A percentile compares a stretch with the other conserved stretches of the same genome.
Evolutionary conservation across 2,113 vertebrate genomes (phyloP).

Genomic region (Hepsetus odoe): DNA sequence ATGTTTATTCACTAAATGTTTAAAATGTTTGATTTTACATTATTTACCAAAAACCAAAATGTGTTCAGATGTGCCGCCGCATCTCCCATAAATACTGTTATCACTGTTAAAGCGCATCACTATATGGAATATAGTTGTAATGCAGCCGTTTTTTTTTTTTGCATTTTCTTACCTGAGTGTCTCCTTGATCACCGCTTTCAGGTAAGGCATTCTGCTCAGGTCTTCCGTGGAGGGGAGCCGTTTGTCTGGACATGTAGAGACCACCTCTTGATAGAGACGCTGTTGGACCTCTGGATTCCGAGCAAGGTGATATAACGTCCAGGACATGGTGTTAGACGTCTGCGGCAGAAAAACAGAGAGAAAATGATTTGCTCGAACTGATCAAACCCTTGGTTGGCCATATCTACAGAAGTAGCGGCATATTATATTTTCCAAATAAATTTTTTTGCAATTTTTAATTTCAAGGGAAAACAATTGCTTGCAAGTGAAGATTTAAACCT

Average conservation of each 20-base stretch:
- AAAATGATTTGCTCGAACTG: not conserved
- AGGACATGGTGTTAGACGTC: constrained; percentile 81
- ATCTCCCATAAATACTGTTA: too few relatives aligned
- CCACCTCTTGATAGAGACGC: constrained; percentile 67
- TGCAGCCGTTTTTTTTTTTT: too few relatives aligned
- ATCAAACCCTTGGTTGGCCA: not conserved
- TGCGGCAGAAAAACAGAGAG: constrained; percentile 45
- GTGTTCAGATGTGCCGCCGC: too few relatives aligned
- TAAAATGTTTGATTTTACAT: too few relatives aligned
- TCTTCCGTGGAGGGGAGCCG: constrained; percentile 62
- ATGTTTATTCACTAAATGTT: too few relatives aligned
- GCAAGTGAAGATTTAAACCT: too few relatives aligned
- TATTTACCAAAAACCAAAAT: too few relatives aligned
- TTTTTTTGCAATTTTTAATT: too few relatives aligned
- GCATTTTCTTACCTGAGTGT: constrained; percentile 78
- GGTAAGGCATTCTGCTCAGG: constrained; percentile 73
- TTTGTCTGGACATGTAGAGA: constrained; percentile 63
- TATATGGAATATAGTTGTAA: not conserved
- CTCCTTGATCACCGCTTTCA: constrained; percentile 80
- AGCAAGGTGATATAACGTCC: constrained; percentile 76
- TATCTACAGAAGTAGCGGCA: too few relatives aligned
- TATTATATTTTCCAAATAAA: too few relatives aligned
- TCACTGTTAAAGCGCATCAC: not conserved
- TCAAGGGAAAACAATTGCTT: too few relatives aligned
- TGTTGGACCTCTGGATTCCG: constrained; percentile 64